Evolutionary conservation across 2,113 vertebrate species (phyloP), one percentile per base, ranked within the genome.

Genomic region (Aphyosemion australe): DNA sequence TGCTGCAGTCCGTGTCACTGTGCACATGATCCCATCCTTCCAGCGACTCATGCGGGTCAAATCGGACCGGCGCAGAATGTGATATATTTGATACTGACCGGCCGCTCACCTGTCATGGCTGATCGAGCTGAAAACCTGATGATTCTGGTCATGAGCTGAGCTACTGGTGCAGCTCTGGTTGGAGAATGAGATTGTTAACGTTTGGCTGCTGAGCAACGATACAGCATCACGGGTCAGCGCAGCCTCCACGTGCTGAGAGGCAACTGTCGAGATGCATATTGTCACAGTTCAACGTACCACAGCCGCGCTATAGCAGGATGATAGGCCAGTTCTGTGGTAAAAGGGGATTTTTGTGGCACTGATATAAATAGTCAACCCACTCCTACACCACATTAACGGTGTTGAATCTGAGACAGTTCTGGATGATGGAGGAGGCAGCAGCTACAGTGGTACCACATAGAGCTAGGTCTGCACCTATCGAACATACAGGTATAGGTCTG

Each of bases 321-420:
- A 57, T 19, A 18, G 6, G 42, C 21, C 26, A n/a, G 45, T 20
- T 26, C 14, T 16, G 20, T 49, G 16, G 45, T 31, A 51, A 49
- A 60, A 74, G 45, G 49, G n/a, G 21, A 41, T 62, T 34, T 51
- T 39, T 61, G 5, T 78, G 74, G 46, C 59, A 5, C 47, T 57
- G 37, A 69, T 70, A 56, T 58, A 54, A 78, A 61, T 12, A 50
- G 68, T 49, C 31, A 48, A 57, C 37, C 12, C 61, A 20, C 21
- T 8, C 15, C 8, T 6, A 19, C 19, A 48, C 1, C 18, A 61
- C 50, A 63, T 61, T 39, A 51, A 32, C 60, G 18, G 21, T 2
- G 4, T 21, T 56, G 20, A 14, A 71, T 56, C 34, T 53, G 48
- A 65, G 51, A 45, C 15, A 59, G 15, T 50, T 15, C 11, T 20